Percentiles rank a stretch among this genome's conserved stretches.
Conservation (phyloP, 2,113 vertebrate genomes). For the Oreochromis tanganicae region DNA sequence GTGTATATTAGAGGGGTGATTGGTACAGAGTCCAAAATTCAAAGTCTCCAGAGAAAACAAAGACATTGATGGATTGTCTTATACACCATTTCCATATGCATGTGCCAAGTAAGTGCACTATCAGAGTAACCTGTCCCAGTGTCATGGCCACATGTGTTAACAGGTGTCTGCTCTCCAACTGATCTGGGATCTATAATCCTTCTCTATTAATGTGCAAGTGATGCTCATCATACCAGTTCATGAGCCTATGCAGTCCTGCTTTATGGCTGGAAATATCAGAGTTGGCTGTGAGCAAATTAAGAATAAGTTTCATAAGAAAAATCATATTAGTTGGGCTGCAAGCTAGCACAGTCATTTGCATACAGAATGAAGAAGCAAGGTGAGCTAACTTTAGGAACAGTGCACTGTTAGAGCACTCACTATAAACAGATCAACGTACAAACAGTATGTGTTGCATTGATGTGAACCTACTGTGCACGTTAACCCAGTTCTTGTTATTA, state of each 20-base stretch:
- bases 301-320: background rate
- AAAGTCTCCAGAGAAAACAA: background rate
- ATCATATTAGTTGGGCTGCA: too few relatives aligned
- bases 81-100: background rate
- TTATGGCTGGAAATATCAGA: background rate
- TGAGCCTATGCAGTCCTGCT: background rate
- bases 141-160: background rate
- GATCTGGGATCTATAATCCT: background rate
- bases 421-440: background rate
- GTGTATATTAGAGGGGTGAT: fast-evolving
- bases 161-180: background rate
- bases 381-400: background rate
- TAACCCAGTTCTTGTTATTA: background rate
- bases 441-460: background rate
- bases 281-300: background rate
- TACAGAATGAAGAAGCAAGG: too few relatives aligned
- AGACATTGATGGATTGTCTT: background rate
- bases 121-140: background rate
- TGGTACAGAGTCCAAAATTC: background rate
- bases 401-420: background rate
- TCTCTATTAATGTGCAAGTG: background rate
- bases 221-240: fast-evolving
- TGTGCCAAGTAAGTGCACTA: background rate
- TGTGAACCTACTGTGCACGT: background rate
- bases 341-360: too few relatives aligned